Evolutionary conservation across 2,797 vertebrate species (phyloP), one percentile per base, ranked within the genome.

Genomic region (Xerus rutilus): DNA sequence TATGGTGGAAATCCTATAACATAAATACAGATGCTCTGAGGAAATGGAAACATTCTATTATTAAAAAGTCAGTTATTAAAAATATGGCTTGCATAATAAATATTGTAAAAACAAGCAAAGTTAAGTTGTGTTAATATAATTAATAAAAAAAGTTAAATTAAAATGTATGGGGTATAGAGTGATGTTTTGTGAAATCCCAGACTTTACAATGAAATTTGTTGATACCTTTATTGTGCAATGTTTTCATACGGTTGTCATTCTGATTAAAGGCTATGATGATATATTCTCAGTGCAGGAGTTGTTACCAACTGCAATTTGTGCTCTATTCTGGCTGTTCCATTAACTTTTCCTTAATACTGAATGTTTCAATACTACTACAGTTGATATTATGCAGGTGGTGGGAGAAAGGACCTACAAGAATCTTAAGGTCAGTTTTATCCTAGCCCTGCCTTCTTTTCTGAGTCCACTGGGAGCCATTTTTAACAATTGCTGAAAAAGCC

Each of bases 401-500:
- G 82, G 23, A 35, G 32, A 57, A 57, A 77, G 82, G 76, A 89
- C 67, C 32, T 96, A 7, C 59, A 94, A 85, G 96, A 94, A 84
- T 90, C 97, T 96, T 39, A 93, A 97, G 92, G 62, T 86, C 77
- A 94, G 9, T 73, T 94, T 93, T 89, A 89, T 89, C 94, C 89
- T 28, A 93, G 70, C 30, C 43, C 39, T 69, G 35, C 52, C 64
- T 96, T 87, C 69, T 86, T 89, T 89, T 8, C 35, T 32, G 47
- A 89, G 47, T n/a, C 90, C 65, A 30, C 6, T 0, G 39, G 76
- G 67, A 95, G 49, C 67, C 54, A 52, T 95, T 95, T 94, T 92
- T 96, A 91, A 95, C 43, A 96, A 91, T 17, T 93, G 14, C 43
- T 91, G 49, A 96, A 92, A 89, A 93, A 92, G 64, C 47, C 72